Conservation (phyloP, 2,797 vertebrate genomes). For the Macropus fuliginosus region DNA sequence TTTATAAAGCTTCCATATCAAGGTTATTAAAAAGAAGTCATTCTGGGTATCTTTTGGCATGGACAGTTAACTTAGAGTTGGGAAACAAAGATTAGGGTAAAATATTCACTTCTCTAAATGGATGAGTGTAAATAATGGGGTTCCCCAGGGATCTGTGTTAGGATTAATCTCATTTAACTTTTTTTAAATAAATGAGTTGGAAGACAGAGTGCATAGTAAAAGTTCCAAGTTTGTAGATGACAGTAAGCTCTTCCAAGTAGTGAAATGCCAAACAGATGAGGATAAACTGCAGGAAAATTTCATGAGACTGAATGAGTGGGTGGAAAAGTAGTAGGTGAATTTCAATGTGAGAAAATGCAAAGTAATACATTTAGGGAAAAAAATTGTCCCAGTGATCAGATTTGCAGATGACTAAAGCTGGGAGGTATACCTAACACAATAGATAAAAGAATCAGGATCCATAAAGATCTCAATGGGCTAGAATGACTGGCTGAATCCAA, state of each 20-base stretch:
- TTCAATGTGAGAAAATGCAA: neutral
- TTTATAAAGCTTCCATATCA: neutral
- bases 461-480: neutral
- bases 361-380: neutral
- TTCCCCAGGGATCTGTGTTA: constrained; percentile 2
- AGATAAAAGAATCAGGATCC: neutral
- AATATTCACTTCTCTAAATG: constrained; percentile 13
- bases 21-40: neutral
- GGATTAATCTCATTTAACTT: constrained; percentile 26
- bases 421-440: neutral
- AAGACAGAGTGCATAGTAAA: constrained; percentile 11
- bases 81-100: neutral
- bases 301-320: constrained; percentile 12
- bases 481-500: neutral
- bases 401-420: neutral
- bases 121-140: neutral
- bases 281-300: constrained; percentile 27
- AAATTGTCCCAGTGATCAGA: constrained; percentile 40
- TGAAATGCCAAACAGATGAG: constrained; percentile 40
- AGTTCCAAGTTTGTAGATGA: constrained; percentile 18
- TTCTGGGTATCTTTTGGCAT: neutral
- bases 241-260: constrained; percentile 22
- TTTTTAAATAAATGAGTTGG: constrained; percentile 37
- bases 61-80: neutral
- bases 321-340: neutral